Evolutionary conservation across 2,113 vertebrate species (phyloP).

Genomic region (Entelurus aequoreus): DNA sequence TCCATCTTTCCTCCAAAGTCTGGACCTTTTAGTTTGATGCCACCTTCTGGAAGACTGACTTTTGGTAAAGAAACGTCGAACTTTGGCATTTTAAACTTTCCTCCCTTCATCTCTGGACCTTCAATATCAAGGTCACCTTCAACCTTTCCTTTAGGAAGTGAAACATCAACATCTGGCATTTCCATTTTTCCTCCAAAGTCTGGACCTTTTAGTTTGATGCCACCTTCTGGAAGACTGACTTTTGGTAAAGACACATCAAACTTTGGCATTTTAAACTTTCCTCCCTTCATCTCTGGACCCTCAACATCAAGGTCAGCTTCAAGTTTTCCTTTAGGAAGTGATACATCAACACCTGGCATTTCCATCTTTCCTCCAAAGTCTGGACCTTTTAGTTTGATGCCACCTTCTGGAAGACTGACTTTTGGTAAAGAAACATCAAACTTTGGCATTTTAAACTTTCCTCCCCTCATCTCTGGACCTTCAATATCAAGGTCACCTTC

Average conservation of each 20-base stretch:
- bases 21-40: constrained; percentile 15
- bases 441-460: constrained; percentile 49
- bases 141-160: constrained; percentile 25
- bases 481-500: constrained; percentile 18
- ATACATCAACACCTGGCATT: no score
- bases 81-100: constrained; percentile 38
- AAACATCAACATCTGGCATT: constrained; percentile 41
- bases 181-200: no score
- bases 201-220: no score
- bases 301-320: no score
- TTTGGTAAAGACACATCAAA: no score
- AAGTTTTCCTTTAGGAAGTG: no score
- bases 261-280: no score
- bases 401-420: constrained; percentile 34
- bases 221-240: no score
- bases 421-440: constrained; percentile 49
- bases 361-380: constrained; percentile 19
- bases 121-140: constrained; percentile 18
- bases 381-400: constrained; percentile 14
- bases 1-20: constrained; percentile 30
- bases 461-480: constrained; percentile 24
- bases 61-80: constrained; percentile 33
- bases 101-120: constrained; percentile 2
- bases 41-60: constrained; percentile 26
- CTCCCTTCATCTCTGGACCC: no score